Evolutionary conservation across 2,888 invertebrate species (phyloP).

Genomic region (Aporophyla nigra): DNA sequence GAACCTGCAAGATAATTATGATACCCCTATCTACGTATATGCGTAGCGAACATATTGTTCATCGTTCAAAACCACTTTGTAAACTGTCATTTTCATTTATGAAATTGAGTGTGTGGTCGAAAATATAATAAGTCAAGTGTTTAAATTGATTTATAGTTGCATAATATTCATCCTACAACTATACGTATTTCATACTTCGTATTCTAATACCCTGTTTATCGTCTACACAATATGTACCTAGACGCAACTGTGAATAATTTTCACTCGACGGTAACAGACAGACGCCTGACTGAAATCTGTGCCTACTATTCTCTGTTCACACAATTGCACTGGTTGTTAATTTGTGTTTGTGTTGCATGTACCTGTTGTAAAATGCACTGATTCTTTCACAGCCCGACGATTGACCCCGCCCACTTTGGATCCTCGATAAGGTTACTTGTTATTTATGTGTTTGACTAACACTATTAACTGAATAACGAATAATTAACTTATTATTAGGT

Average conservation of each 20-base stretch:
- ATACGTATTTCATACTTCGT: not conserved
- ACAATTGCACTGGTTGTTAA: conserved; percentile 35
- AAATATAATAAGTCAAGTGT: not conserved
- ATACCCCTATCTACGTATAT: not conserved
- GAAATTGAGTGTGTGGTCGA: not conserved
- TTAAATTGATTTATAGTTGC: not conserved
- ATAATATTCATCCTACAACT: not conserved
- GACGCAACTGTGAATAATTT: conserved; percentile 32
- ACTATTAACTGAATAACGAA: conserved; percentile 17
- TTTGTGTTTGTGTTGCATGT: conserved; percentile 72
- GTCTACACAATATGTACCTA: conserved; percentile 4
- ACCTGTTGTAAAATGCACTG: conserved; percentile 76
- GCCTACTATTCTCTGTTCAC: conserved; percentile 18
- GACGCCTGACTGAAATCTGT: conserved; percentile 7
- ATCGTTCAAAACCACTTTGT: not conserved
- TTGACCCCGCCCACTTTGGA: conserved; percentile 57
- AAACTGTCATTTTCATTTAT: not conserved
- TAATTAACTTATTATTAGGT: conserved; percentile 15
- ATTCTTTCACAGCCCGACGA: conserved; percentile 78
- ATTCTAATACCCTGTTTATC: not conserved
- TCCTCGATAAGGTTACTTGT: conserved; percentile 72
- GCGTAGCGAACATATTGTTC: not conserved
- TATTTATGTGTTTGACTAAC: conserved; percentile 65
- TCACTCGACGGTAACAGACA: conserved; percentile 8
- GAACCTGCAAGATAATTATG: not conserved